Evolutionary conservation across 2,888 invertebrate species (phyloP).

Genomic region (Drosophila picticornis): DNA sequence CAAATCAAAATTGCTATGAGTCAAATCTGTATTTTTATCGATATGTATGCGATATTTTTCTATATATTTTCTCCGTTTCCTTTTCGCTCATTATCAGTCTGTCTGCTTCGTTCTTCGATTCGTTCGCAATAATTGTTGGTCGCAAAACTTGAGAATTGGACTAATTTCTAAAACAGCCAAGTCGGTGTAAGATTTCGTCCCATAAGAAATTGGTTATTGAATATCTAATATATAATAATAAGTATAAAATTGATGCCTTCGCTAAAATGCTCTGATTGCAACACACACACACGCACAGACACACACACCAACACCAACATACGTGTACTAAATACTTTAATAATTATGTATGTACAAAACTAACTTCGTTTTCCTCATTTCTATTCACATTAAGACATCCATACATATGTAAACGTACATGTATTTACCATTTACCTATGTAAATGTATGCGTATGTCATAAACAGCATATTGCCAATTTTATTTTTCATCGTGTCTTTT

Average conservation of each 20-base stretch:
- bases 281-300: conserved; percentile 21
- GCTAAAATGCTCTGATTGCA: conserved; percentile 20
- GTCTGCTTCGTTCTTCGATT: conserved; percentile 54
- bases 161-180: conserved; percentile 32
- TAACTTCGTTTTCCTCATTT: conserved; percentile 49
- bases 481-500: conserved; percentile 30
- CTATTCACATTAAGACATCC: conserved; percentile 32
- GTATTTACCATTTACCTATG: conserved; percentile 12
- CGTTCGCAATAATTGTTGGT: conserved; percentile 52
- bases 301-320: conserved; percentile 24
- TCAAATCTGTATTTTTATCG: conserved; percentile 22
- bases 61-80: conserved; percentile 43
- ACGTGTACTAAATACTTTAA: conserved; percentile 53
- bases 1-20: not conserved
- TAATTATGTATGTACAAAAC: conserved; percentile 42
- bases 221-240: conserved; percentile 10
- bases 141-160: conserved; percentile 38
- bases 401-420: conserved; percentile 21
- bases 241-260: conserved; percentile 25
- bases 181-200: conserved; percentile 24
- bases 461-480: conserved; percentile 49
- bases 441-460: conserved; percentile 33
- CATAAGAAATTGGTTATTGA: conserved; percentile 10
- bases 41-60: conserved; percentile 43
- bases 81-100: conserved; percentile 53